Conservation (phyloP, 2,113 vertebrate species). For the Rissa tridactyla region DNA sequence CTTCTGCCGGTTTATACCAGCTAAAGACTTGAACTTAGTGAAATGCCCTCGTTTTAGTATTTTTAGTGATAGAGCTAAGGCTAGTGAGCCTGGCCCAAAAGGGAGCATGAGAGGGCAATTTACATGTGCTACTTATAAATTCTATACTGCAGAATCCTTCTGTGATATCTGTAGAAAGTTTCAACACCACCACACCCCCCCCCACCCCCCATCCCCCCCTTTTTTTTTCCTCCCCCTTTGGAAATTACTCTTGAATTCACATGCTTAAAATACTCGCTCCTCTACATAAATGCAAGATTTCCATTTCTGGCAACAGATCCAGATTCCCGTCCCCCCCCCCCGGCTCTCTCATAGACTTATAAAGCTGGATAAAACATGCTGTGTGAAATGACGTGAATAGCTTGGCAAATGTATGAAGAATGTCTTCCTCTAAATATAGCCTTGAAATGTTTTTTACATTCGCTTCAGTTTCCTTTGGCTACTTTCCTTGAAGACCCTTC, state of each 20-base stretch:
- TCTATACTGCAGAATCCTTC: not conserved
- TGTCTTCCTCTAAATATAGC: constrained; percentile 61
- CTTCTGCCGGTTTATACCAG: not conserved
- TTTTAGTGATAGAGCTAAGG: not conserved
- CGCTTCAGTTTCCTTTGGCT: constrained; percentile 20
- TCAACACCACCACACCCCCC: not conserved
- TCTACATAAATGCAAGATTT: constrained; percentile 36
- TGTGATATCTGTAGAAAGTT: not conserved
- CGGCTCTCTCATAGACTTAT: not conserved
- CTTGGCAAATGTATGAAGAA: constrained; percentile 39
- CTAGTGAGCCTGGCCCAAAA: not conserved
- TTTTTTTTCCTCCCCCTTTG: not conserved
- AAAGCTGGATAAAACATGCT: constrained; percentile 41
- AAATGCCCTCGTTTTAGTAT: not conserved
- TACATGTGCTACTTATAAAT: not conserved
- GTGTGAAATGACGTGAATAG: constrained; percentile 47
- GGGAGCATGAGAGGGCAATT: not conserved
- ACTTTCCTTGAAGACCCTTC: constrained; percentile 28
- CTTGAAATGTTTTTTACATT: constrained; percentile 25
- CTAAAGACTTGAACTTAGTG: not conserved
- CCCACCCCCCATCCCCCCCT: accelerated
- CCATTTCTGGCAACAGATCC: constrained; percentile 46
- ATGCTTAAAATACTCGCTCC: constrained; percentile 20
- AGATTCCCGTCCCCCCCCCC: accelerated
- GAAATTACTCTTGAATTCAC: constrained; percentile 20